These are phyloP conservation scores for Zonitis immaculata DNA, from an alignment of 2,888 invertebrate species.

Conservation along the genomic window DNA sequence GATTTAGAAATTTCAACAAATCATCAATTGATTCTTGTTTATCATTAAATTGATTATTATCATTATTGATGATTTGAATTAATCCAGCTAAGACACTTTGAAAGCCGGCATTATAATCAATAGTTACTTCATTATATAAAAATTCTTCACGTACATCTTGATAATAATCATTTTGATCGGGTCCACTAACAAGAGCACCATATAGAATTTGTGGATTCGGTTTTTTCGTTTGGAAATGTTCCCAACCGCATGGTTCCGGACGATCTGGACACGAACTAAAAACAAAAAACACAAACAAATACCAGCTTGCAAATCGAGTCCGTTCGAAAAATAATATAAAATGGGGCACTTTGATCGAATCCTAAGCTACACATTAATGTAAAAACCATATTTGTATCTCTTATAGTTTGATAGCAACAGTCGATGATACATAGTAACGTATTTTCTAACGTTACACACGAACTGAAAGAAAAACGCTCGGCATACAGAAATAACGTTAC, in stretches of 20 bases:
- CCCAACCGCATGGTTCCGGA: conserved; percentile 52
- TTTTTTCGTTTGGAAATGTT: conserved; percentile 44
- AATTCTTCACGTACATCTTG: conserved; percentile 53
- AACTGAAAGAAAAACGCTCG: no score
- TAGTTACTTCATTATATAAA: conserved; percentile 54
- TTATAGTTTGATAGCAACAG: no score
- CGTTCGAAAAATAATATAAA: not conserved
- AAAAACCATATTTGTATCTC: no score
- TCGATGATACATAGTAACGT: no score
- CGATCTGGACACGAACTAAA: conserved; percentile 52
- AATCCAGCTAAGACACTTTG: conserved; percentile 53
- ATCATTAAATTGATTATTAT: conserved; percentile 6
- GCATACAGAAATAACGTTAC: no score
- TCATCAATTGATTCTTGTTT: conserved; percentile 3
- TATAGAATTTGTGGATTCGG: conserved; percentile 54
- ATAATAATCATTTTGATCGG: conserved; percentile 53
- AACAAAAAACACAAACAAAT: not conserved
- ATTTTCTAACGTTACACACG: no score
- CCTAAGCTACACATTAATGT: no score
- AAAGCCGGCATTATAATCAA: conserved; percentile 56
- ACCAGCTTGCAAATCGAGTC: not conserved
- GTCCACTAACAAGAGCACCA: conserved; percentile 57
- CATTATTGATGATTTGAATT: conserved; percentile 33
- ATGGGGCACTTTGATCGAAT: no score
- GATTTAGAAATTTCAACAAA: conserved; percentile 5